These are phyloP conservation scores for Sebastes wilsoni DNA, from an alignment of 2,797 vertebrate genomes.

Conservation along the genomic window DNA sequence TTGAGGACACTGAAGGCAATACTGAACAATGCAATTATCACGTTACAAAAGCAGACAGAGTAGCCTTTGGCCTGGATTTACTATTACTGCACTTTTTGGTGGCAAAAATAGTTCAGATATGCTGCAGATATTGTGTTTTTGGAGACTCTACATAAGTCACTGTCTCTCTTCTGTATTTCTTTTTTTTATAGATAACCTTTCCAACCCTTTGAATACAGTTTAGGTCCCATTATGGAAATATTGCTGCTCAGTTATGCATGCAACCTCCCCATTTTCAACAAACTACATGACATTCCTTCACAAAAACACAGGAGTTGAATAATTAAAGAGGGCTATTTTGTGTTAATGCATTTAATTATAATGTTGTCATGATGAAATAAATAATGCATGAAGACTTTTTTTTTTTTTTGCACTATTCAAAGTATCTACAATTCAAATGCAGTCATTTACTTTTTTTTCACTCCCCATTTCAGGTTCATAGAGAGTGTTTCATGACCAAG, in stretches of 20 bases:
- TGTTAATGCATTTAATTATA: slow-evolving; percentile 78
- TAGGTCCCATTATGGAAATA: slow-evolving; percentile 70
- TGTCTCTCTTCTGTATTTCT: slow-evolving; percentile 12
- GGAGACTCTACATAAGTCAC: background rate
- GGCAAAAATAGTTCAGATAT: slow-evolving; percentile 8
- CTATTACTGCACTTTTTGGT: background rate
- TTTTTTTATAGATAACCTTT: slow-evolving; percentile 33
- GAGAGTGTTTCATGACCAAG: slow-evolving; percentile 51
- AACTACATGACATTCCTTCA: slow-evolving; percentile 66
- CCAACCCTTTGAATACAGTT: slow-evolving; percentile 40
- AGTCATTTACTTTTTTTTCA: slow-evolving; percentile 27
- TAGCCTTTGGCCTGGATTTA: background rate
- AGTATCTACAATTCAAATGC: slow-evolving; percentile 75
- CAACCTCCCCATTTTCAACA: slow-evolving; percentile 51
- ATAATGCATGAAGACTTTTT: slow-evolving; percentile 64
- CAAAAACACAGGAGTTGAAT: slow-evolving; percentile 67
- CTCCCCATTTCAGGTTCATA: slow-evolving; percentile 45
- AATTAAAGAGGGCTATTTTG: slow-evolving; percentile 73
- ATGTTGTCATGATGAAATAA: slow-evolving; percentile 73
- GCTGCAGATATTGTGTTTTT: slow-evolving; percentile 5
- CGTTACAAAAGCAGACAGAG: slow-evolving; percentile 5
- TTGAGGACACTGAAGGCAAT: background rate
- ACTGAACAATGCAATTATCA: slow-evolving; percentile 5
- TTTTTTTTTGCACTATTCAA: slow-evolving; percentile 16
- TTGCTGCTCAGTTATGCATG: slow-evolving; percentile 60